Base-by-base conservation (phyloP, 2,888 invertebrate genomes). In the Drosophila rellima region DNA sequence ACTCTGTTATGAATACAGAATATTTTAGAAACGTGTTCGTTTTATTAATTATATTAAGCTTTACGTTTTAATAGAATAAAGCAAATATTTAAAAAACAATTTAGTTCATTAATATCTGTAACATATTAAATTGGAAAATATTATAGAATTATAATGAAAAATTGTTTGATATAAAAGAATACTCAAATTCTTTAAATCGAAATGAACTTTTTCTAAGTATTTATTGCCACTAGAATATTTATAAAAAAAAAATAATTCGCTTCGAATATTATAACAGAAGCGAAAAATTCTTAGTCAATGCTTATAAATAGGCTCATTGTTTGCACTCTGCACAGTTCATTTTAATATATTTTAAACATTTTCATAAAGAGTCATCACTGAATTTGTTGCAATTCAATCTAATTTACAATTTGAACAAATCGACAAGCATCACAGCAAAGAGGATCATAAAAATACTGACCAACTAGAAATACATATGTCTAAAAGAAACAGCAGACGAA, bases 351-450 rank as follows among this genome's bases (percentile, higher is more conserved):
- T 55, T 18, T 7, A 47, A 47, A 20, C n/a, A 18, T 44, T 44
- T 61, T 56, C 29, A 31, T 40, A 37, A 35, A 45, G 29, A 42
- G 50, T 23, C 3, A 10, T 10, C 18, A 48, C 13, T 31, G 15
- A 39, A 37, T 44, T 47, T 47, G 31, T 15, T 52, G 15, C 7
- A 40, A 23, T 69, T 35, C 3, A 48, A 60, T 55, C 20, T 60
- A 33, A 66, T 61, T 67, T 55, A 42, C 39, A 67, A 67, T 63
- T 51, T 64, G 61, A 65, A 69, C 44, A 57, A 75, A 68, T 76
- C 48, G 72, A 35, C 48, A 40, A 26, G 47, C 69, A 74, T 51
- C 65, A 75, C 71, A 79, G 71, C 68, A 80, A 82, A 69, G 72
- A 42, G 76, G 63, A 23, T 29, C 51, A 68, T 55, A 47, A 73